phyloP scores from a whole-genome alignment of 2,797 vertebrate genomes.

The Darevskia mixta region DNA sequence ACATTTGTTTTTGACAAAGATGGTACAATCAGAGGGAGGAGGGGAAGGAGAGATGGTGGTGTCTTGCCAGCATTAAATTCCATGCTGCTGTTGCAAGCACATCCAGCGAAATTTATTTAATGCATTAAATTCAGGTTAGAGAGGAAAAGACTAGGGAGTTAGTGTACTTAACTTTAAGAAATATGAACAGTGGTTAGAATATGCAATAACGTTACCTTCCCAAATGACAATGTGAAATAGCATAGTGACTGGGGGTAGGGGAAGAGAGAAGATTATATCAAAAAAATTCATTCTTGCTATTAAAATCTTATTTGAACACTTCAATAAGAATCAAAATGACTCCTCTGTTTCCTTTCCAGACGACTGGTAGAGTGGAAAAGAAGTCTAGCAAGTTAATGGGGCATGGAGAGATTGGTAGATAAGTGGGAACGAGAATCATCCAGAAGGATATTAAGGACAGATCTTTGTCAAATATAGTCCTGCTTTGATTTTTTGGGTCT shows the following conservation, averaged over 20 bases:
- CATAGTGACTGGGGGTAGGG: not conserved
- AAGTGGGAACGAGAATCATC: not conserved
- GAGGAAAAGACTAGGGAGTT: not conserved
- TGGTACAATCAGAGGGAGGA: not conserved
- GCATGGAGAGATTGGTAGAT: not conserved
- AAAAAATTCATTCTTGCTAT: not conserved
- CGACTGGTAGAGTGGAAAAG: not conserved
- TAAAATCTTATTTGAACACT: constrained; percentile 22
- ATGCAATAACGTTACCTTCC: not conserved
- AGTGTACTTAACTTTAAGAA: constrained; percentile 16
- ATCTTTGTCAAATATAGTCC: not conserved
- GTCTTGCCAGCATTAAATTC: constrained; percentile 26
- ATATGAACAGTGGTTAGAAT: not conserved
- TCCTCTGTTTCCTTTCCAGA: not conserved
- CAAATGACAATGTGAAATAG: not conserved
- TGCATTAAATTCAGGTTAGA: constrained; percentile 43
- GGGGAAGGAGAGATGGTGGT: constrained; percentile 9
- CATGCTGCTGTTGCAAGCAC: constrained; percentile 1
- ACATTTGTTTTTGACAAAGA: not conserved
- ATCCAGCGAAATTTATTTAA: constrained; percentile 31
- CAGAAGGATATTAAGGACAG: constrained; percentile 12
- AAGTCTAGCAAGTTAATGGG: not conserved
- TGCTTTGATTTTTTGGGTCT: not conserved
- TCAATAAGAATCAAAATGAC: not conserved
- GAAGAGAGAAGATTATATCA: not conserved